Evolutionary conservation across 2,113 vertebrate genomes (phyloP).

Genomic region (Pelecanoides urinatrix): DNA sequence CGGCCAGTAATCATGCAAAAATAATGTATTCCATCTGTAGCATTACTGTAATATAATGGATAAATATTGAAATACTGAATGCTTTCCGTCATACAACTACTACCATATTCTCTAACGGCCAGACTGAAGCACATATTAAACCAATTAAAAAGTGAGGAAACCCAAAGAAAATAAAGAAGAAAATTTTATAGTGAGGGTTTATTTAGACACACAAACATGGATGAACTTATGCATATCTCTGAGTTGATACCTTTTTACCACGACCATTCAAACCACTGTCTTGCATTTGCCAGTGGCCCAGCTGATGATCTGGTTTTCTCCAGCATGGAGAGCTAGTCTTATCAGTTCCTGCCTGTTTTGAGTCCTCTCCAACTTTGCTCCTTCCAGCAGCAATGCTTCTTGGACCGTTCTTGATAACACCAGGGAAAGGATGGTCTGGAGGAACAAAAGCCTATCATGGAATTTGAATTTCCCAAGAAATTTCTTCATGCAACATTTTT

Average conservation of each 20-base stretch:
- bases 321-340: neutral
- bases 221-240: neutral
- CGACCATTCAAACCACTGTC: neutral
- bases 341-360: constrained; percentile 18
- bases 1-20: neutral
- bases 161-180: neutral
- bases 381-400: constrained; percentile 14
- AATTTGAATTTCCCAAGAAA: constrained; percentile 41
- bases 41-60: neutral
- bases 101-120: neutral
- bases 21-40: neutral
- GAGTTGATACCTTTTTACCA: neutral
- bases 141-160: neutral
- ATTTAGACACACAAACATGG: neutral
- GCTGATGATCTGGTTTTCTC: neutral
- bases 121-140: neutral
- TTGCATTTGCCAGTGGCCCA: neutral
- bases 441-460: constrained; percentile 13
- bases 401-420: neutral
- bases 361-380: constrained; percentile 1
- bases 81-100: neutral
- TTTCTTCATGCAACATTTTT: neutral
- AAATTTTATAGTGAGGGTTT: neutral
- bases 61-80: neutral
- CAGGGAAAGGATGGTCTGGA: neutral